Evolutionary conservation across 2,113 vertebrate species (phyloP).

Genomic region (Arothron firmamentum): DNA sequence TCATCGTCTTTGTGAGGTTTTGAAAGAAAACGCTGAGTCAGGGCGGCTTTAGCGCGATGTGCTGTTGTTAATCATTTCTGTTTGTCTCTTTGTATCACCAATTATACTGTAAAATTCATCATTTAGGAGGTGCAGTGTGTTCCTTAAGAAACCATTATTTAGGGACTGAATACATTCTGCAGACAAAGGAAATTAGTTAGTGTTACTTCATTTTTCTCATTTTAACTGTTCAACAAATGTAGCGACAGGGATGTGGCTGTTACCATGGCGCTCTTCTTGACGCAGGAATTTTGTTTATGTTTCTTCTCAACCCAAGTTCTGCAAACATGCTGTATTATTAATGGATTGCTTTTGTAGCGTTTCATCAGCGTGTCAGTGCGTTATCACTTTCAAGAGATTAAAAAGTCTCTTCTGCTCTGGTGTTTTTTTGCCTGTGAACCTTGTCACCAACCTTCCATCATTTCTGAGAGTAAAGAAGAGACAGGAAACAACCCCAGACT

Average conservation of each 20-base stretch:
- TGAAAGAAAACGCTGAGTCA: conserved; percentile 9
- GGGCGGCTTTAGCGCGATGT: background rate
- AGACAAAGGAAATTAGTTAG: conserved; percentile 15
- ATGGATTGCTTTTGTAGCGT: conserved; percentile 1
- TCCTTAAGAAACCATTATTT: conserved; percentile 18
- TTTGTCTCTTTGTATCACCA: conserved; percentile 23
- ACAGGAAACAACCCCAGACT: conserved; percentile 28
- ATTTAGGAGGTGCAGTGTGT: conserved; percentile 3
- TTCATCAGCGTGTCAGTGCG: too few relatives aligned
- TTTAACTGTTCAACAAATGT: conserved; percentile 27
- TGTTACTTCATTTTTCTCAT: conserved; percentile 1
- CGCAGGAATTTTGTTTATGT: too few relatives aligned
- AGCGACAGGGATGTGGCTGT: too few relatives aligned
- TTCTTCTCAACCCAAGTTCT: too few relatives aligned
- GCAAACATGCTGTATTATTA: conserved; percentile 9
- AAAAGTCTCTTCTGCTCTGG: too few relatives aligned
- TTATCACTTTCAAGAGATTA: too few relatives aligned
- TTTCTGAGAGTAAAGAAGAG: conserved; percentile 23
- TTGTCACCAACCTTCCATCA: conserved; percentile 7
- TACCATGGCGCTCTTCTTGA: too few relatives aligned
- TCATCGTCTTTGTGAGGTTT: conserved; percentile 42
- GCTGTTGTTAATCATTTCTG: conserved; percentile 11
- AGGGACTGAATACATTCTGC: conserved; percentile 31
- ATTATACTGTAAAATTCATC: conserved; percentile 17
- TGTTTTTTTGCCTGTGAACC: too few relatives aligned